These are phyloP conservation scores for Ormia ochracea DNA, from an alignment of 2,888 invertebrate species.

Conservation along the genomic window DNA sequence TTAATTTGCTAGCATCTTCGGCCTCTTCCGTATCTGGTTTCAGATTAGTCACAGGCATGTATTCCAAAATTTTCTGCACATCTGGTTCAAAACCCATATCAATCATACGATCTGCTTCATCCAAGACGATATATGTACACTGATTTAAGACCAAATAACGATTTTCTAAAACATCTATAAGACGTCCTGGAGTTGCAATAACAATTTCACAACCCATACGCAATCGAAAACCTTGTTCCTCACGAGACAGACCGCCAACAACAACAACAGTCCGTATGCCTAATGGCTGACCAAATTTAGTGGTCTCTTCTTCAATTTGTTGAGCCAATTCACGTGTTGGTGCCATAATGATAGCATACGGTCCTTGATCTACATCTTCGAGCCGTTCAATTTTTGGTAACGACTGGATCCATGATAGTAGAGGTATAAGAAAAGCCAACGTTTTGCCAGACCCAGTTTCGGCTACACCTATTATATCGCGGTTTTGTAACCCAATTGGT, in stretches of 20 bases:
- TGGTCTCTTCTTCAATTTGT: constrained; percentile 99
- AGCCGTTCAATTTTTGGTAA: constrained; percentile 95
- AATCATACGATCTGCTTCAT: constrained; percentile 99
- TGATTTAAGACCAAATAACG: constrained; percentile 96
- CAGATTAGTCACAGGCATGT: constrained; percentile 97
- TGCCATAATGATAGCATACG: constrained; percentile 98
- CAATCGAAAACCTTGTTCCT: constrained; percentile 98
- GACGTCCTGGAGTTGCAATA: constrained; percentile 99
- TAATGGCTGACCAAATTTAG: constrained; percentile 95
- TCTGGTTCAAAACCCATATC: constrained; percentile 99
- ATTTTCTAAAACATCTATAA: constrained; percentile 98
- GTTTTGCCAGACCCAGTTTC: constrained; percentile 99
- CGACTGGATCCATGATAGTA: constrained; percentile 98
- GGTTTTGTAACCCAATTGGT: constrained; percentile 95
- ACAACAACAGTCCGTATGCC: constrained; percentile 96
- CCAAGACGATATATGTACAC: constrained; percentile 97
- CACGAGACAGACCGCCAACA: constrained; percentile 98
- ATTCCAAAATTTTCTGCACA: constrained; percentile 97
- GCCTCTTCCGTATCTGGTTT: constrained; percentile 99
- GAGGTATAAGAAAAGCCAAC: constrained; percentile 96
- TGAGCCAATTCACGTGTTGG: constrained; percentile 99
- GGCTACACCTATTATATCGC: constrained; percentile 99
- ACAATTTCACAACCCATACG: constrained; percentile 99
- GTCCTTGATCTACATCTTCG: constrained; percentile 95
- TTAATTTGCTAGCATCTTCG: constrained; percentile 92